Base-by-base conservation (phyloP, 92 coral and sea anemone genomes). In the Porites cylindrica region DNA sequence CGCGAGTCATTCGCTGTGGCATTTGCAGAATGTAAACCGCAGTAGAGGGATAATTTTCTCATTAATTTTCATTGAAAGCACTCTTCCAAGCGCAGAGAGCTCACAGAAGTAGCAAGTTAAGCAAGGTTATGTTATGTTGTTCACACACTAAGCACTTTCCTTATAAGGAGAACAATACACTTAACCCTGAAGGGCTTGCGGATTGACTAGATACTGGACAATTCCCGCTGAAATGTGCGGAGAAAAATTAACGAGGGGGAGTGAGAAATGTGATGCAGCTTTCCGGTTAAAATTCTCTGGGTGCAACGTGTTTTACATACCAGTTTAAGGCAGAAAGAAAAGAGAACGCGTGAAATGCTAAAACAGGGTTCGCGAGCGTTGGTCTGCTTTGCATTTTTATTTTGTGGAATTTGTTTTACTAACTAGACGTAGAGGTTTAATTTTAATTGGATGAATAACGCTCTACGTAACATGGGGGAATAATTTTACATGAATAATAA, bases 141-240 rank as follows among this genome's bases (percentile, higher is more conserved):
- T 61, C 70, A 26, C 32, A 47, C 17, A 51, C 52, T 23, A 78
- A 68, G 69, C 59, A 58, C 65, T 72, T 76, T 61, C 87, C 87
- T 10, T 61, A 83, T 74, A 73, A 73, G 87, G 83, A 32, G 75
- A 20, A 72, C 80, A 60, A 61, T 63, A 50, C 74, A 73, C 87
- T 83, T 83, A 81, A 83, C 87, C 87, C 72, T 7, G 43, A 38
- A 38, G 74, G 87, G 75, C 80, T 43, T 51, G 8, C 17, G 10
- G 47, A 75, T 72, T 64, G 64, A 23, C 29, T 53, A 69, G 63
- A 56, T 29, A 14, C 64, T 74, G 62, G 54, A 29, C 10, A 83
- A 74, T 83, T 64, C 51, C 63, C 87, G 87, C 80, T 83, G 81
- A 83, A 83, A 83, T 60, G 79, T 50, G 17, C 78, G 71, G 78